Percentiles rank a stretch among this genome's conserved stretches.
These are phyloP conservation scores for Lysiphlebus fabarum DNA, from an alignment of 1,140 invertebrate species.

Conservation along the genomic window DNA sequence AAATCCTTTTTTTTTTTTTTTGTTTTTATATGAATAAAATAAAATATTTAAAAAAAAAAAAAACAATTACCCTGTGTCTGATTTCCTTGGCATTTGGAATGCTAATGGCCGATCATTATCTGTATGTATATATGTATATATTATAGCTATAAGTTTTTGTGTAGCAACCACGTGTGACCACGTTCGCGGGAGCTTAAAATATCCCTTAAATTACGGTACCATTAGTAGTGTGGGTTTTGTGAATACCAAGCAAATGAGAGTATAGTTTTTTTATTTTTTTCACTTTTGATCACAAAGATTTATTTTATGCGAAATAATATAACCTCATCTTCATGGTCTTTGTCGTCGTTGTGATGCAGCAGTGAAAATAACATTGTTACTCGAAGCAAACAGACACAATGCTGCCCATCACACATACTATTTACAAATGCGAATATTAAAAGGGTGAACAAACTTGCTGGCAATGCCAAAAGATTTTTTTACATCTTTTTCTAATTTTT, in stretches of 20 bases:
- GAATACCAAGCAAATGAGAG: conserved; percentile 48
- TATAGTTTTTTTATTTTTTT: conserved; percentile 14
- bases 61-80: too few species aligned
- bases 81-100: conserved; percentile 13
- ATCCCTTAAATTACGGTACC: conserved; percentile 50
- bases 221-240: conserved; percentile 45
- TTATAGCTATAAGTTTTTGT: conserved; percentile 31
- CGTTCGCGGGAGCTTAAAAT: conserved; percentile 45
- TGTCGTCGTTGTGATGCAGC: too few species aligned
- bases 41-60: too few species aligned
- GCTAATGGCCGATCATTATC: conserved; percentile 24
- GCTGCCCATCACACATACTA: neutral
- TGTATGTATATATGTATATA: conserved; percentile 12
- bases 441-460: neutral
- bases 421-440: neutral
- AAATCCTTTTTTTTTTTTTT: too few species aligned
- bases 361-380: conserved; percentile 20
- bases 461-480: conserved; percentile 16
- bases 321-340: neutral
- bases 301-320: conserved; percentile 51
- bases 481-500: conserved; percentile 4
- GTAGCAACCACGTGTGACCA: conserved; percentile 24
- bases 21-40: neutral
- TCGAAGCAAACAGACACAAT: neutral
- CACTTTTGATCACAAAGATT: conserved; percentile 39